These are phyloP conservation scores for Octopus sinensis DNA, from an alignment of 1,140 invertebrate species.

Conservation along the genomic window DNA sequence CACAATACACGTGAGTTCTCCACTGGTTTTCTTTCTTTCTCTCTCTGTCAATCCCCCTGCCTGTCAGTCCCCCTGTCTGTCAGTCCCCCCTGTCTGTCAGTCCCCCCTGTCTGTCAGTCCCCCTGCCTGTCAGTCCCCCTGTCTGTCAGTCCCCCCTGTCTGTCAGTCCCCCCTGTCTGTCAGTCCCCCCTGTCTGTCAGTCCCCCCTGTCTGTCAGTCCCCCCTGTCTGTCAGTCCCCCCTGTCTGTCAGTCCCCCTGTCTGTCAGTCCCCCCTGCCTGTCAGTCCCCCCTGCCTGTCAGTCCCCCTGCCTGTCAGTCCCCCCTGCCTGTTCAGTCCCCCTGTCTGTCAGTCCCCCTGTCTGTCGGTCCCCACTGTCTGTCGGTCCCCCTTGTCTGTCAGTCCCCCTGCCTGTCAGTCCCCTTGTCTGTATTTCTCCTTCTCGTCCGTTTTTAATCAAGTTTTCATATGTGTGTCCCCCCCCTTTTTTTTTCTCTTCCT, in stretches of 20 bases:
- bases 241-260: no score
- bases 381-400: neutral
- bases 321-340: neutral
- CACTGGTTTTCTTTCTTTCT: neutral
- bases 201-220: no score
- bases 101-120: neutral
- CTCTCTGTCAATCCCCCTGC: neutral
- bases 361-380: neutral
- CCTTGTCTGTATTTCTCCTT: neutral
- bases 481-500: neutral
- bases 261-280: no score
- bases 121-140: neutral
- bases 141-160: no score
- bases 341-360: neutral
- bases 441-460: neutral
- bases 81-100: neutral
- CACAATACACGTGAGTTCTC: slow-evolving; percentile 71
- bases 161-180: no score
- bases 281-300: no score
- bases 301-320: no score
- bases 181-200: no score
- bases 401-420: neutral
- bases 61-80: neutral
- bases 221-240: no score
- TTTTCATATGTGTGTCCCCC: neutral